Evolutionary conservation across 2,113 vertebrate species (phyloP).

Genomic region (Sturnus vulgaris): DNA sequence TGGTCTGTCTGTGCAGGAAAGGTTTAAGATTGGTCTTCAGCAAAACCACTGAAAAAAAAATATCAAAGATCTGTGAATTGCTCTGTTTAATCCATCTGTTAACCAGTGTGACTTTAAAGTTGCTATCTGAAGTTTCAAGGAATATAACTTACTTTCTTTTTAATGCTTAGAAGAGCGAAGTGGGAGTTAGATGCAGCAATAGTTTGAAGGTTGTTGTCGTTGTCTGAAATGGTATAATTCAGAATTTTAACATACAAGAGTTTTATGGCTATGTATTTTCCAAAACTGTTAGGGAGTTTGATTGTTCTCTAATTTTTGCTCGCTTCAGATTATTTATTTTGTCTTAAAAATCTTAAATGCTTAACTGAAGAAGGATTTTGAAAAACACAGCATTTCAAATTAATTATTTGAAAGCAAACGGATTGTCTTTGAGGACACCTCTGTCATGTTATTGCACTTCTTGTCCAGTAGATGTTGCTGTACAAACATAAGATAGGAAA

Average conservation of each 20-base stretch:
- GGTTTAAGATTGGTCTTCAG: conserved; percentile 62
- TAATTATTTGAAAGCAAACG: neutral
- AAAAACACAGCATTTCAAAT: neutral
- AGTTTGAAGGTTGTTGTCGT: neutral
- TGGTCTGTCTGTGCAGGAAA: conserved; percentile 79
- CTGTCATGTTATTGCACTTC: neutral
- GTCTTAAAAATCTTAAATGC: neutral
- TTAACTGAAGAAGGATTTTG: neutral
- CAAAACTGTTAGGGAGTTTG: neutral
- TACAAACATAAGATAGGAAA: neutral
- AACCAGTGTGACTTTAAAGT: neutral
- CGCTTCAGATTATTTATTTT: neutral
- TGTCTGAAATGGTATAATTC: neutral
- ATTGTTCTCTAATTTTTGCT: neutral
- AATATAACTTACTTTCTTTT: neutral
- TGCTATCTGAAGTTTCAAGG: neutral
- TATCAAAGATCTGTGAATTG: neutral
- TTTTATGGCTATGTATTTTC: neutral
- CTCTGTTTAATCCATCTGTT: conserved; percentile 9
- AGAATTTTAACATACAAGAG: neutral
- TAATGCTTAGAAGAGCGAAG: neutral
- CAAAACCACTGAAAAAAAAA: conserved; percentile 1
- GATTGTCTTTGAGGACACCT: neutral
- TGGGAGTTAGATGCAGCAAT: neutral
- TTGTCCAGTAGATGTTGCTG: conserved; percentile 45